These are phyloP conservation scores for Hippocampus mohnikei DNA, from an alignment of 2,113 vertebrate genomes.

Conservation along the genomic window DNA sequence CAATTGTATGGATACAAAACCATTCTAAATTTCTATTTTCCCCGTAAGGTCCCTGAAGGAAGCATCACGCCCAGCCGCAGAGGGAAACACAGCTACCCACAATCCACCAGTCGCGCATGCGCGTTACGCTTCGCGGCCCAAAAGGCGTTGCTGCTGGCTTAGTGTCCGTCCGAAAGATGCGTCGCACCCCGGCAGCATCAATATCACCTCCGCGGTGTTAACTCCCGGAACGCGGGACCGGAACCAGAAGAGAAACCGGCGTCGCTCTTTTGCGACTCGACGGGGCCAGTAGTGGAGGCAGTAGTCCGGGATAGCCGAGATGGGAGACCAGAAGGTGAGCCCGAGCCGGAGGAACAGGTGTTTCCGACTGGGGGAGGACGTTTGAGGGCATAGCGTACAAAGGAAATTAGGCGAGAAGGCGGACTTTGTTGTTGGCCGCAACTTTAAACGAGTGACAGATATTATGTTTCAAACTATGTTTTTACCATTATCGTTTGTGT, in stretches of 20 bases:
- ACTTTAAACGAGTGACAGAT: background rate
- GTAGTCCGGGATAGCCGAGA: conserved; percentile 41
- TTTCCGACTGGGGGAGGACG: conserved; percentile 40
- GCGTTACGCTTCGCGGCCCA: conserved; percentile 44
- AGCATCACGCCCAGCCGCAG: background rate
- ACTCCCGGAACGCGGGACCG: conserved; percentile 11
- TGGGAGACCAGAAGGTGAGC: conserved; percentile 78
- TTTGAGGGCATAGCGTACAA: conserved; percentile 64
- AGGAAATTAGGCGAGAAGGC: conserved; percentile 44
- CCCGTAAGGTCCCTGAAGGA: conserved; percentile 30
- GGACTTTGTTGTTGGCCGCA: conserved; percentile 31
- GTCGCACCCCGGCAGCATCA: conserved; percentile 69
- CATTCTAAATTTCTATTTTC: background rate
- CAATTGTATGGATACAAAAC: background rate
- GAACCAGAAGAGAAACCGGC: conserved; percentile 12
- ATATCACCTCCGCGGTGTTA: conserved; percentile 56
- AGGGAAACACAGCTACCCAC: conserved; percentile 60
- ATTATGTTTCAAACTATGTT: background rate
- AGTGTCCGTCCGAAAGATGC: conserved; percentile 66
- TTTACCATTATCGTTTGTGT: background rate
- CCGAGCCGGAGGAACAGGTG: conserved; percentile 55
- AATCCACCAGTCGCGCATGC: conserved; percentile 56
- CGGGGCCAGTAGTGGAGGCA: conserved; percentile 26
- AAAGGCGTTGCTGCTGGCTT: conserved; percentile 56
- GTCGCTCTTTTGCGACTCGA: conserved; percentile 23